Evolutionary conservation across 2,797 vertebrate genomes (phyloP).

Genomic region (Hylomyscus alleni): DNA sequence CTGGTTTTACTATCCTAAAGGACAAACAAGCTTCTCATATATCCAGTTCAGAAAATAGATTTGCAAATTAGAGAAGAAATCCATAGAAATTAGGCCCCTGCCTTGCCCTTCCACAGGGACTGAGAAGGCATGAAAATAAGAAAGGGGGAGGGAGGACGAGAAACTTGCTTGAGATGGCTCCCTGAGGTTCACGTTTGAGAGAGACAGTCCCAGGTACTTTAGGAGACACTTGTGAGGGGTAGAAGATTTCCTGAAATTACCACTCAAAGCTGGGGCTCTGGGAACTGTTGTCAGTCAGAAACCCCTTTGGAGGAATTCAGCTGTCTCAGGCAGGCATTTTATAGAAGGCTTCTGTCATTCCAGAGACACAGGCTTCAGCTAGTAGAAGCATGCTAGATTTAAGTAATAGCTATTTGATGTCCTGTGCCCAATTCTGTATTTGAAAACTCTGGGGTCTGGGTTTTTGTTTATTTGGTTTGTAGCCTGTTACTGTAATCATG

Average conservation of each 20-base stretch:
- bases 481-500: not conserved
- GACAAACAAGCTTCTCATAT: constrained; percentile 31
- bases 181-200: not conserved
- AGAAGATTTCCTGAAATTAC: constrained; percentile 34
- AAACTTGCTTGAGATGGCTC: not conserved
- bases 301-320: not conserved
- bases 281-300: not conserved
- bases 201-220: not conserved
- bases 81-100: not conserved
- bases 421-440: not conserved
- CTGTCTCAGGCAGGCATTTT: not conserved
- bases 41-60: not conserved
- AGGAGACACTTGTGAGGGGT: not conserved
- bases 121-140: not conserved
- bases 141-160: not conserved
- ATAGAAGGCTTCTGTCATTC: not conserved
- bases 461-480: not conserved
- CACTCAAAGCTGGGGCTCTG: not conserved
- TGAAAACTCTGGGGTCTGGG: not conserved
- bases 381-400: not conserved
- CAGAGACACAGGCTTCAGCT: not conserved
- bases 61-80: constrained; percentile 38
- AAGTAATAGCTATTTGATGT: too few species aligned
- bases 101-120: not conserved
- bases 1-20: not conserved